Evolutionary conservation across 92 coral and sea anemone species (phyloP).

Genomic region (Metridium senile): DNA sequence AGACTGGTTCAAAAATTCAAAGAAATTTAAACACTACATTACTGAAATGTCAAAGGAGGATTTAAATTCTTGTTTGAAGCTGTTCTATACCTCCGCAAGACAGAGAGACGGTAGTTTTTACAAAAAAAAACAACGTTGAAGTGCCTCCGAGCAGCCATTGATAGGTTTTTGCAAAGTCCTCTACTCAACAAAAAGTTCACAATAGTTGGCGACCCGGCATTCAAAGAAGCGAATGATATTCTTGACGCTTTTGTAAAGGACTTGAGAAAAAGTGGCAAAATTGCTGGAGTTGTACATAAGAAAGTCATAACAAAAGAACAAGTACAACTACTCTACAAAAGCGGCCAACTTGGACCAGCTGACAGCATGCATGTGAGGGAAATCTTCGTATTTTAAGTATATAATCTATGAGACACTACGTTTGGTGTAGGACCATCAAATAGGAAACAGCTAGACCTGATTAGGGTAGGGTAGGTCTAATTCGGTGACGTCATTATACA

Average conservation of each 20-base stretch:
- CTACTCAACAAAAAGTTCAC: slow-evolving; percentile 46
- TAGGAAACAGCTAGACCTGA: too few relatives aligned
- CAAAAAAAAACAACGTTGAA: slow-evolving; percentile 46
- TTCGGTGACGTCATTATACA: too few relatives aligned
- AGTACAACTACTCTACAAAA: slow-evolving; percentile 36
- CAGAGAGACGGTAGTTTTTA: slow-evolving; percentile 42
- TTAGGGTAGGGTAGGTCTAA: too few relatives aligned
- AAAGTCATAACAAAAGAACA: slow-evolving; percentile 51
- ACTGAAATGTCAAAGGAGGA: slow-evolving; percentile 47
- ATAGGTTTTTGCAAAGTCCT: slow-evolving; percentile 38
- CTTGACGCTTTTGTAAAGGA: slow-evolving; percentile 50
- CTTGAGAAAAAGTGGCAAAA: slow-evolving; percentile 46
- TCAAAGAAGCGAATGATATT: slow-evolving; percentile 42
- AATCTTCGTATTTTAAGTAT: too few relatives aligned
- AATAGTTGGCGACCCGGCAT: slow-evolving; percentile 42
- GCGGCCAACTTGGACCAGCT: slow-evolving; percentile 65
- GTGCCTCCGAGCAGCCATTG: slow-evolving; percentile 49
- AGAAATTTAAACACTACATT: slow-evolving; percentile 7
- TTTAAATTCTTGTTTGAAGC: slow-evolving; percentile 50
- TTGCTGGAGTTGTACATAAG: slow-evolving; percentile 57
- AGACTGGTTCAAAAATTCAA: slow-evolving; percentile 9
- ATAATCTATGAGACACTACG: too few relatives aligned
- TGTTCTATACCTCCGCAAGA: slow-evolving; percentile 52
- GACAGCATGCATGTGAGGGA: too few relatives aligned
- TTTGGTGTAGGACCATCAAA: too few relatives aligned